Evolutionary conservation across 2,113 vertebrate genomes (phyloP).

Genomic region (Eolophus roseicapilla): DNA sequence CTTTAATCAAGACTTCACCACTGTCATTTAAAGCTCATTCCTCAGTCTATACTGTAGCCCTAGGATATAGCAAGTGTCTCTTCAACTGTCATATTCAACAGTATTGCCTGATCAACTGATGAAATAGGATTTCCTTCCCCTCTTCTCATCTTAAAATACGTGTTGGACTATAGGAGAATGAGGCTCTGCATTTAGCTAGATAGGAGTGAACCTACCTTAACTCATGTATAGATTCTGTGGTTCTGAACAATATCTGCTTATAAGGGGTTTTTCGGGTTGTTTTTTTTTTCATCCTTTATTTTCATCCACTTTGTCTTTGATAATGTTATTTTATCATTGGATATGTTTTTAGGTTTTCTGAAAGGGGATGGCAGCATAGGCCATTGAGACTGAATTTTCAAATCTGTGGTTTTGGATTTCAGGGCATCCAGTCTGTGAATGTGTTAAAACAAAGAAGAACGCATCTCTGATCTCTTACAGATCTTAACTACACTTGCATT

Average conservation of each 20-base stretch:
- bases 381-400: background rate
- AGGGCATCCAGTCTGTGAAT: background rate
- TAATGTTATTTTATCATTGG: background rate
- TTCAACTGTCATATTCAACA: background rate
- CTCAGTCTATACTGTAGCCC: background rate
- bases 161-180: background rate
- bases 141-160: background rate
- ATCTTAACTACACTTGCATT: background rate
- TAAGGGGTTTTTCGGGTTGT: too few species aligned
- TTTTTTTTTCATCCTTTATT: background rate
- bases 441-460: background rate
- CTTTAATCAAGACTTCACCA: background rate
- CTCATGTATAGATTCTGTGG: background rate
- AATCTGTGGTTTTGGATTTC: background rate
- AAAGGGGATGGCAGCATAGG: accelerated
- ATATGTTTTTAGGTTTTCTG: background rate
- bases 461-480: background rate
- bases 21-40: background rate
- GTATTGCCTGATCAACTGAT: background rate
- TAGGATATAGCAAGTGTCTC: background rate
- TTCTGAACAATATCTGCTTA: background rate
- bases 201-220: background rate
- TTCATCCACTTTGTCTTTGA: background rate
- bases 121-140: background rate
- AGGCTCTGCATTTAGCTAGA: background rate